Conservation (phyloP, 35 echinoderm and acorn worm species). For the Apostichopus parvimensis region DNA sequence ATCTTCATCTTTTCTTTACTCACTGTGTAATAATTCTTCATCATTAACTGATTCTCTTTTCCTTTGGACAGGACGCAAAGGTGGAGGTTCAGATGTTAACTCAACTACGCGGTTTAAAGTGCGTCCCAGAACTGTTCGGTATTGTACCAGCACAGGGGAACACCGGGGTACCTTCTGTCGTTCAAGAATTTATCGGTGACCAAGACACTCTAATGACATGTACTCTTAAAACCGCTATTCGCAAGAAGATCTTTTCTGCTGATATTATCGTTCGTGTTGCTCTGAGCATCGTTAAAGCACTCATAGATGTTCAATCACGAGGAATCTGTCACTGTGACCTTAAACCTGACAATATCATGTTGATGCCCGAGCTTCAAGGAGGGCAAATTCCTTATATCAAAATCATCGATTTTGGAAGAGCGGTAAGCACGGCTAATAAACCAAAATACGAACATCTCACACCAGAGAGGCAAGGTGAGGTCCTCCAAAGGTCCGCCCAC, state of each 20-base stretch:
- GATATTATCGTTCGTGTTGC: background rate
- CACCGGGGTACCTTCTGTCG: background rate
- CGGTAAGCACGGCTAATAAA: background rate
- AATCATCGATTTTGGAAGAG: constrained; percentile 23
- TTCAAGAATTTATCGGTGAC: constrained; percentile 16
- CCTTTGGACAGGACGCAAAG: background rate
- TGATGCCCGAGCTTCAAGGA: background rate
- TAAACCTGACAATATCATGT: background rate
- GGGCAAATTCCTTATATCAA: background rate
- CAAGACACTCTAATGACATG: background rate
- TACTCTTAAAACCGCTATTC: background rate
- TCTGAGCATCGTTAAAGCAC: background rate
- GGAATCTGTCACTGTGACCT: constrained; percentile 11
- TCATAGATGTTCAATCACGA: background rate
- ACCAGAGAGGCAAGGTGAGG: background rate
- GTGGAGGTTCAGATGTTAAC: constrained; percentile 16
- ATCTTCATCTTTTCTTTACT: no score
- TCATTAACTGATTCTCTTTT: no score
- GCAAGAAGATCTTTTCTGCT: background rate
- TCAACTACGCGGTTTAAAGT: background rate
- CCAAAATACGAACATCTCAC: background rate
- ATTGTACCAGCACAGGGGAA: background rate
- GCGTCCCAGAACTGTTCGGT: constrained; percentile 18
- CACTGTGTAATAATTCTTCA: no score
- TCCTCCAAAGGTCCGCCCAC: background rate